These are phyloP conservation scores for Gryon sp. DNA, from an alignment of 1,140 invertebrate species.

Conservation along the genomic window DNA sequence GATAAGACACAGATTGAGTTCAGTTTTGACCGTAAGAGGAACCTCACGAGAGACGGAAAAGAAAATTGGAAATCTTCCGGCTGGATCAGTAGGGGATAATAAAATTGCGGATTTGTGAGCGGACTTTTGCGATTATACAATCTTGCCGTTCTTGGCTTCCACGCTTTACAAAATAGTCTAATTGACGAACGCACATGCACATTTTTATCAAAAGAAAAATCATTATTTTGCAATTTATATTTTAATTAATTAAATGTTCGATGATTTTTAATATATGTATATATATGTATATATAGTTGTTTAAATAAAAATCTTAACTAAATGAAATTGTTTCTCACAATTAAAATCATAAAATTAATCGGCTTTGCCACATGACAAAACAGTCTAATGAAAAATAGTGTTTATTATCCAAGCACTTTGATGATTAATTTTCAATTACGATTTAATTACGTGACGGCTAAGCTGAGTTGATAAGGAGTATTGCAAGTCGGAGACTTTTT, in stretches of 20 bases:
- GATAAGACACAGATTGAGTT: constrained; percentile 79
- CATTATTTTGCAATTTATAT: no score
- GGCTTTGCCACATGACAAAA: background rate
- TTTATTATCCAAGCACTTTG: constrained; percentile 63
- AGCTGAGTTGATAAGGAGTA: constrained; percentile 43
- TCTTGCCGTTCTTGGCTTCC: constrained; percentile 29
- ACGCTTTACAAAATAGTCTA: constrained; percentile 23
- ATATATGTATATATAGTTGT: no score
- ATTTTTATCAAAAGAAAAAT: no score
- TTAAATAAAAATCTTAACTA: no score
- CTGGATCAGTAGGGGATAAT: constrained; percentile 71
- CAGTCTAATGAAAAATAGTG: constrained; percentile 19
- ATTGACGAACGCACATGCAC: constrained; percentile 12
- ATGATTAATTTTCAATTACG: constrained; percentile 77
- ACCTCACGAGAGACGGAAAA: constrained; percentile 54
- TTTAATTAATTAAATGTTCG: no score
- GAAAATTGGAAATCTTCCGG: constrained; percentile 76
- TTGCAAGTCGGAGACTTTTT: constrained; percentile 4
- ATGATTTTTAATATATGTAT: no score
- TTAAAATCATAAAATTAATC: no score
- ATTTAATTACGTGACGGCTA: constrained; percentile 71
- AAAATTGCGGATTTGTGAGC: constrained; percentile 74
- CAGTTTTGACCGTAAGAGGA: constrained; percentile 66
- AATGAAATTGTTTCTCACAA: no score
- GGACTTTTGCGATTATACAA: constrained; percentile 71